Conservation (phyloP, 2,797 vertebrate species). For the Argyrosomus regius region DNA sequence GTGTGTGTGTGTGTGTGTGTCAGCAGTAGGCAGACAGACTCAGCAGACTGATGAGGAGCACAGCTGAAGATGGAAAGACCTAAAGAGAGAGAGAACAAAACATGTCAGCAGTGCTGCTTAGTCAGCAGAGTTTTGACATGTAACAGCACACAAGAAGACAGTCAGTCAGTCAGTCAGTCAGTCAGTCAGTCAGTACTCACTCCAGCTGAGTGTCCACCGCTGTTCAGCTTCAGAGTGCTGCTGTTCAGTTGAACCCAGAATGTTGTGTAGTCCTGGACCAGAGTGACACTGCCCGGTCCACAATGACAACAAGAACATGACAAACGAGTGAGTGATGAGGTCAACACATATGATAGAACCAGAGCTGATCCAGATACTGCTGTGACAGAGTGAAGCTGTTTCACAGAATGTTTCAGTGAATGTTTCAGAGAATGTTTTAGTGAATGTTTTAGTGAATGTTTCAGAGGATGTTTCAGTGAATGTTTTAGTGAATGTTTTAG, state of each 20-base stretch:
- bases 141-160: too few relatives aligned
- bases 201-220: constrained; percentile 15
- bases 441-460: too few relatives aligned
- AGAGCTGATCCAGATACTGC: background rate
- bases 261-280: constrained; percentile 57
- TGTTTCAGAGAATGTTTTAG: too few relatives aligned
- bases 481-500: too few relatives aligned
- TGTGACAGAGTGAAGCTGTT: background rate
- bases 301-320: background rate
- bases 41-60: constrained; percentile 47
- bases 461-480: too few relatives aligned
- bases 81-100: constrained; percentile 26
- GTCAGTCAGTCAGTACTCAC: constrained; percentile 48
- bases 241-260: constrained; percentile 70
- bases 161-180: background rate
- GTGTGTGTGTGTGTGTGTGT: constrained; percentile 9
- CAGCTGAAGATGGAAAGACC: constrained; percentile 31
- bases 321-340: background rate
- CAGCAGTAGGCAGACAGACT: constrained; percentile 33
- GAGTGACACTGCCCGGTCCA: constrained; percentile 48
- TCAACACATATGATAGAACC: background rate
- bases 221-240: constrained; percentile 40
- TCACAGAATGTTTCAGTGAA: too few relatives aligned
- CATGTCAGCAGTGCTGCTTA: background rate
- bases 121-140: background rate